A percentile compares a stretch with the other conserved stretches of the same genome.
phyloP scores from a whole-genome alignment of 1,140 invertebrate genomes.

The Drosophila pectinifera region DNA sequence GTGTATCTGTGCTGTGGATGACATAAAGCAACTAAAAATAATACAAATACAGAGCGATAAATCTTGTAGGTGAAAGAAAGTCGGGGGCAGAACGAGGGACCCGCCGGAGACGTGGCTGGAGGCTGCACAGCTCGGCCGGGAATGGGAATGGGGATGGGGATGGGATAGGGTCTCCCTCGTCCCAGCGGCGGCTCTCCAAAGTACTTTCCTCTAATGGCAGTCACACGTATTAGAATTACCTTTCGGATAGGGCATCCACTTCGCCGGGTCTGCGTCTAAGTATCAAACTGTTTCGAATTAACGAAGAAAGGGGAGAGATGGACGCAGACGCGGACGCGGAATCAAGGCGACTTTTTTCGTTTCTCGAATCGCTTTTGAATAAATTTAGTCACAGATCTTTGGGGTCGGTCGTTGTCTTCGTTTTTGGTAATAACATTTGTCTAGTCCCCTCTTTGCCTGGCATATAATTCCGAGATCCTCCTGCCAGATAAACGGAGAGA shows the following conservation, averaged over 20 bases:
- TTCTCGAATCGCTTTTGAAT: constrained; percentile 79
- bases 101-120: constrained; percentile 29
- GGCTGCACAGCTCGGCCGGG: constrained; percentile 1
- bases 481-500: constrained; percentile 60
- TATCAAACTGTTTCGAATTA: constrained; percentile 59
- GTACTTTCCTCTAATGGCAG: constrained; percentile 79
- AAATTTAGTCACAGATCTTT: constrained; percentile 81
- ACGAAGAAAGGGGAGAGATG: constrained; percentile 71
- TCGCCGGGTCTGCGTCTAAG: constrained; percentile 39
- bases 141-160: constrained; percentile 11
- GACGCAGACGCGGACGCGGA: not conserved
- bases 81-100: constrained; percentile 18
- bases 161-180: constrained; percentile 12
- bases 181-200: constrained; percentile 56
- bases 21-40: constrained; percentile 83
- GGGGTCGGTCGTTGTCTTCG: constrained; percentile 62
- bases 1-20: constrained; percentile 62
- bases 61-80: constrained; percentile 84
- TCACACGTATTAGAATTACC: constrained; percentile 72
- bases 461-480: constrained; percentile 71
- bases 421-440: constrained; percentile 82
- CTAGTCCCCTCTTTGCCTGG: constrained; percentile 47
- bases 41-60: constrained; percentile 84
- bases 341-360: constrained; percentile 67
- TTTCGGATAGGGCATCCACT: constrained; percentile 41